phyloP scores from a whole-genome alignment of 2,113 vertebrate genomes.

The Oxyura jamaicensis region DNA sequence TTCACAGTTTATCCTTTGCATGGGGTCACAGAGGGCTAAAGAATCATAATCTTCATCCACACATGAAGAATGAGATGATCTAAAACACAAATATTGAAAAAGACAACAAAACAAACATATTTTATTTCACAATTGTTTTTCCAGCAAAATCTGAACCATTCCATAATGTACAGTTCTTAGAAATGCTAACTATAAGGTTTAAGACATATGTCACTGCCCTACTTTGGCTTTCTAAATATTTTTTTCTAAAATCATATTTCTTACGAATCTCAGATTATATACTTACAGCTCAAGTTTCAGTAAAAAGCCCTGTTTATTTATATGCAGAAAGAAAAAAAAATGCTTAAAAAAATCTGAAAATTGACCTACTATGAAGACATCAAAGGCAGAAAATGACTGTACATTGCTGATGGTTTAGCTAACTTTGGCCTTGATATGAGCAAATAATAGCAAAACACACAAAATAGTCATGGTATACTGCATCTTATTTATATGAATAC shows the following conservation, averaged over 20 bases:
- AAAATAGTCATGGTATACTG: neutral
- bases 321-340: neutral
- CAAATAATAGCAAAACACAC: neutral
- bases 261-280: neutral
- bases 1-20: constrained; percentile 86
- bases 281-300: neutral
- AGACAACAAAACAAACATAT: neutral
- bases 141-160: neutral
- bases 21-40: constrained; percentile 91
- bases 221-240: neutral
- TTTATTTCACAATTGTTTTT: neutral
- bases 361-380: neutral
- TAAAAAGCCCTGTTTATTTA: neutral
- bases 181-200: neutral
- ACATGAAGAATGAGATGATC: constrained; percentile 80
- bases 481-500: neutral
- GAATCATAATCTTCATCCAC: constrained; percentile 87
- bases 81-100: constrained; percentile 34
- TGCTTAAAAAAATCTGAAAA: neutral
- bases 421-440: neutral
- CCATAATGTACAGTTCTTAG: neutral
- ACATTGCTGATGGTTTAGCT: neutral
- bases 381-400: neutral
- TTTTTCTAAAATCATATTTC: neutral
- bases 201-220: neutral